Conservation (phyloP, 2,888 invertebrate genomes). For the Anthophora plumipes region DNA sequence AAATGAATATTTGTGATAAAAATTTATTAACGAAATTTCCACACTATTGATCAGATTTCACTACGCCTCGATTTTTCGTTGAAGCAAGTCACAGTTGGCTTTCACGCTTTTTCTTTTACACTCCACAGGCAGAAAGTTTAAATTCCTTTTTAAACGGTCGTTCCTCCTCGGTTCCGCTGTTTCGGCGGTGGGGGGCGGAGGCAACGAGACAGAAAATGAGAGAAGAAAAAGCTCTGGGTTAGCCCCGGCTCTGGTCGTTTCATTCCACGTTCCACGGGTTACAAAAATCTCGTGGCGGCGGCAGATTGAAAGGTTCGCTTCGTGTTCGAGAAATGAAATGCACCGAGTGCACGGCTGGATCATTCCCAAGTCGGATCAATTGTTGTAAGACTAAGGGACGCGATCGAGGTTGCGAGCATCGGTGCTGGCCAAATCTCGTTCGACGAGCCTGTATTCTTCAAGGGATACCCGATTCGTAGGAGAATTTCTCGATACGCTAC, state of each 20-base stretch:
- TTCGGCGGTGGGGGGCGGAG: neutral
- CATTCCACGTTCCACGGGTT: constrained; percentile 11
- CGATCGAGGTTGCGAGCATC: neutral
- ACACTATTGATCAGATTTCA: too few relatives aligned
- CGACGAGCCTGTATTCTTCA: constrained; percentile 5
- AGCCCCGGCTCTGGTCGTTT: neutral
- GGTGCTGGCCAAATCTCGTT: constrained; percentile 10
- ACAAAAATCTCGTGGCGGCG: constrained; percentile 25
- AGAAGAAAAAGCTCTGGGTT: neutral
- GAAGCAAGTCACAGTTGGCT: too few relatives aligned
- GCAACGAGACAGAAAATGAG: constrained; percentile 18
- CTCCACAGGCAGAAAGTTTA: neutral
- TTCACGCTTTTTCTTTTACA: neutral
- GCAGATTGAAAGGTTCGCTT: constrained; percentile 28
- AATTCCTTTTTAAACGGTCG: constrained; percentile 3
- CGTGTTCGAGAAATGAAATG: constrained; percentile 35
- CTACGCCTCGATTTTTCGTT: too few relatives aligned
- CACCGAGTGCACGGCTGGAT: constrained; percentile 31
- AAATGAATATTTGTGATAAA: too few relatives aligned
- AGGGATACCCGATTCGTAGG: constrained; percentile 1
- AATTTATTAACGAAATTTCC: too few relatives aligned
- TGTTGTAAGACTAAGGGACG: constrained; percentile 35
- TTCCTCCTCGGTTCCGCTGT: neutral
- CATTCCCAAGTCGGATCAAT: constrained; percentile 50
- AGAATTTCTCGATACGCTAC: constrained; percentile 37